Evolutionary conservation across 2,888 invertebrate genomes (phyloP).

Genomic region (Tetragonisca angustula): DNA sequence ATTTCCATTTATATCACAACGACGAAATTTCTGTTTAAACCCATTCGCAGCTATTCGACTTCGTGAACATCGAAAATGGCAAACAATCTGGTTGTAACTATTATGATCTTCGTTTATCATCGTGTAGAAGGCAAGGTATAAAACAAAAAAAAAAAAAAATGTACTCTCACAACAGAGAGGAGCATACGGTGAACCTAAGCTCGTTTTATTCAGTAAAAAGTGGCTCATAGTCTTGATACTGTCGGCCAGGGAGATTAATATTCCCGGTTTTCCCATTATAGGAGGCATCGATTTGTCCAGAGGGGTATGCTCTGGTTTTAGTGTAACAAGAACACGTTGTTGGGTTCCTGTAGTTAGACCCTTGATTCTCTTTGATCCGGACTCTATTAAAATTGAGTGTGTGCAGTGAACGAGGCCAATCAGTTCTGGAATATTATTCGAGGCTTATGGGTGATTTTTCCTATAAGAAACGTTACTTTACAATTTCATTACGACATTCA

Average conservation of each 20-base stretch:
- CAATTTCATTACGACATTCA: not conserved
- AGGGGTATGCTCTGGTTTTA: conserved; percentile 1
- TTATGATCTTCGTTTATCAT: not conserved
- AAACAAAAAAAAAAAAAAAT: not conserved
- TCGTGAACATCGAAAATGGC: too few species aligned
- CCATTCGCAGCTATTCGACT: too few species aligned
- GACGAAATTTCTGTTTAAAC: too few species aligned
- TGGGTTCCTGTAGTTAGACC: conserved; percentile 18
- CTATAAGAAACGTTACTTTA: not conserved
- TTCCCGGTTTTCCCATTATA: conserved; percentile 34
- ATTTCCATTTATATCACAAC: too few species aligned
- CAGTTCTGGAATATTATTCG: conserved; percentile 19
- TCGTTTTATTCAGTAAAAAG: conserved; percentile 3
- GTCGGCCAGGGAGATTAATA: conserved; percentile 29
- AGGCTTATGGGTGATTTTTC: conserved; percentile 7
- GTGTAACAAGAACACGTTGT: conserved; percentile 39
- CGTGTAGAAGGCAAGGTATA: not conserved
- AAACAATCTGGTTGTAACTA: too few species aligned
- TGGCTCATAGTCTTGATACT: not conserved
- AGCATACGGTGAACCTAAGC: not conserved
- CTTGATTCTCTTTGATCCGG: conserved; percentile 51
- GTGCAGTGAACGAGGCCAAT: not conserved
- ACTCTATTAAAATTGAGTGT: conserved; percentile 48
- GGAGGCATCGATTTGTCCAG: conserved; percentile 39
- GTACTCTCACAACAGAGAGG: not conserved